Evolutionary conservation across 2,113 vertebrate species (phyloP), one percentile per base, ranked within the genome.

Genomic region (Ia io): DNA sequence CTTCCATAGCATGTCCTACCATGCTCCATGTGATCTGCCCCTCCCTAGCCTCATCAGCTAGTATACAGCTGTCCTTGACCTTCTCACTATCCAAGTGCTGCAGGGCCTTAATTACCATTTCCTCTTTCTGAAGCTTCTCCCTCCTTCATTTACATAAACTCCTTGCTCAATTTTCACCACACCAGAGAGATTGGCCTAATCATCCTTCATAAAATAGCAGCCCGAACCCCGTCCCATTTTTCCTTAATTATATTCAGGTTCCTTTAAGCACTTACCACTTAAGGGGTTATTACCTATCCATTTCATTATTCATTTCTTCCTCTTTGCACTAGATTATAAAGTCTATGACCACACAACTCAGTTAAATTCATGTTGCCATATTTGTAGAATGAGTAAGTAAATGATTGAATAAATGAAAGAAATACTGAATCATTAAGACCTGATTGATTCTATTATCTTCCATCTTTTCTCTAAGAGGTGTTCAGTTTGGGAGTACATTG

Each of bases 1-100:
- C 0, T 67, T 47, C 42, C 25, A 1, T 0, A 6, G 4, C 9
- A n/a, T 22, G 12, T 35, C 40, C 12, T 53, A 18, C 22, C 32
- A 32, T 3, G 2, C 0, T 59, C 17, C 2, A 5, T 9, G 18
- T 2, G 25, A 42, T 13, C 63, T 25, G 25, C 30, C 6, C 22
- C 30, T n/a, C 7, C 37, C 0, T 37, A 44, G 16, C 6, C 5
- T 73, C 40, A 18, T 17, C 4, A 49, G 51, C 9, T 5, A 17
- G 59, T 4, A 44, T 32, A 42, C 51, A 63, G 12, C 16, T 63
- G 5, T 17, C 14, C 20, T 5, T 70, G 71, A 5, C 11, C 17
- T 51, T 47, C 22, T 53, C 9, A 25, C 28, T 0, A 17, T 18
- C 3, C 9, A 7, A 47, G 10, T 18, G 11, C 37, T 35, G 3